phyloP scores from a whole-genome alignment of 2,113 vertebrate genomes.

The Vimba vimba region DNA sequence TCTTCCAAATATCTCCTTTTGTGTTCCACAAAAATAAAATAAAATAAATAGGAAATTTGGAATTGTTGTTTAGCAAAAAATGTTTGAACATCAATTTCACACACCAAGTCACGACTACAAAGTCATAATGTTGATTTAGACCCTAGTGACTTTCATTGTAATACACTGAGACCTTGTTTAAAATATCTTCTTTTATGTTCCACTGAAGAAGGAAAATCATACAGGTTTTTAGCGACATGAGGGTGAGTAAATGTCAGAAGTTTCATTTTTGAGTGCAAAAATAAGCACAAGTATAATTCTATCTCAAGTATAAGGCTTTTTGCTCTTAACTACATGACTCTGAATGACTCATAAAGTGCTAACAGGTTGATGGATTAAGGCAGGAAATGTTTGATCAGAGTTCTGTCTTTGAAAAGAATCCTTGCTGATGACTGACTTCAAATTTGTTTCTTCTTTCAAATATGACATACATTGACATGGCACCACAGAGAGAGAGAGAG shows the following conservation, averaged over 20 bases:
- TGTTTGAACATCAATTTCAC: too few species aligned
- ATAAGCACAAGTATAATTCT: neutral
- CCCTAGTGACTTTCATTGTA: too few species aligned
- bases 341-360: constrained; percentile 45
- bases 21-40: too few species aligned
- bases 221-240: neutral
- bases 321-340: constrained; percentile 25
- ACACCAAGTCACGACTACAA: too few species aligned
- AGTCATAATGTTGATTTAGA: too few species aligned
- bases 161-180: too few species aligned
- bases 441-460: constrained; percentile 51
- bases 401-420: constrained; percentile 20
- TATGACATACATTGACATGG: constrained; percentile 45
- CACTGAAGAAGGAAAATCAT: neutral
- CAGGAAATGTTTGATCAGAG: constrained; percentile 38
- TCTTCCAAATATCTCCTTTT: too few species aligned
- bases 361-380: constrained; percentile 51
- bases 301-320: neutral
- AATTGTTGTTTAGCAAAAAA: too few species aligned
- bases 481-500: neutral
- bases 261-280: neutral
- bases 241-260: neutral
- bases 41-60: too few species aligned
- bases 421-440: constrained; percentile 48
- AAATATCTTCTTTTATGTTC: neutral